Evolutionary conservation across 2,797 vertebrate species (phyloP).

Genomic region (Anas bahamensis): DNA sequence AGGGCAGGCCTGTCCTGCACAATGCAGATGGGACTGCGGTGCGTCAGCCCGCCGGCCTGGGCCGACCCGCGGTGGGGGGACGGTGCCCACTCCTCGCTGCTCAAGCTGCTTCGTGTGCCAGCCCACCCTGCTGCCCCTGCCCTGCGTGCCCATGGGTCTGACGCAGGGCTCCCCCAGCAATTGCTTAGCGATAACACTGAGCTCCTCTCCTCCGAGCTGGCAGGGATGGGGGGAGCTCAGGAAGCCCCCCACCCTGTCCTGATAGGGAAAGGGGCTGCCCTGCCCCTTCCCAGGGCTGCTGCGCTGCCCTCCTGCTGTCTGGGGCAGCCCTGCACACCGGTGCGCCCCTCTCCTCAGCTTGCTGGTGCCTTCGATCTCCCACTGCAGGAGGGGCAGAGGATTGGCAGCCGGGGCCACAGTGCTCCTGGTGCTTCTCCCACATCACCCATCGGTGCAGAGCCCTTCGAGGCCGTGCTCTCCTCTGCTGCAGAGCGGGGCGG

Average conservation of each 20-base stretch:
- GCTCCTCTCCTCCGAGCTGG: background rate
- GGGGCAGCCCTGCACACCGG: background rate
- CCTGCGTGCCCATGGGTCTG: background rate
- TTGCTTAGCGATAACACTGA: background rate
- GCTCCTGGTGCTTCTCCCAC: background rate
- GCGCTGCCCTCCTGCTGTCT: accelerated
- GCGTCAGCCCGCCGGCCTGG: accelerated
- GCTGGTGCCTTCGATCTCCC: conserved; percentile 10
- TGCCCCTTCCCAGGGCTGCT: background rate
- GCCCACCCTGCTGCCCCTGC: background rate
- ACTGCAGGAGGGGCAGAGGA: background rate
- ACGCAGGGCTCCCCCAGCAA: background rate
- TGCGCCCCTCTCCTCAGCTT: background rate
- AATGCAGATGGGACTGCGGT: background rate
- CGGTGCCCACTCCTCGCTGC: background rate
- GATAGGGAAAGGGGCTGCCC: background rate
- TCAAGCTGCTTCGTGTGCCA: background rate
- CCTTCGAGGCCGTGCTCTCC: background rate
- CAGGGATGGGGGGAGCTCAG: background rate
- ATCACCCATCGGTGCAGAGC: background rate
- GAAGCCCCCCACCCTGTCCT: background rate
- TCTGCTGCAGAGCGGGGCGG: background rate
- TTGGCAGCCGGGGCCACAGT: accelerated
- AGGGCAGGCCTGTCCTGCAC: background rate
- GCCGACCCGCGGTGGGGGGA: background rate